Conservation (phyloP, 2,888 invertebrate genomes). For the Apocheima hispidaria region DNA sequence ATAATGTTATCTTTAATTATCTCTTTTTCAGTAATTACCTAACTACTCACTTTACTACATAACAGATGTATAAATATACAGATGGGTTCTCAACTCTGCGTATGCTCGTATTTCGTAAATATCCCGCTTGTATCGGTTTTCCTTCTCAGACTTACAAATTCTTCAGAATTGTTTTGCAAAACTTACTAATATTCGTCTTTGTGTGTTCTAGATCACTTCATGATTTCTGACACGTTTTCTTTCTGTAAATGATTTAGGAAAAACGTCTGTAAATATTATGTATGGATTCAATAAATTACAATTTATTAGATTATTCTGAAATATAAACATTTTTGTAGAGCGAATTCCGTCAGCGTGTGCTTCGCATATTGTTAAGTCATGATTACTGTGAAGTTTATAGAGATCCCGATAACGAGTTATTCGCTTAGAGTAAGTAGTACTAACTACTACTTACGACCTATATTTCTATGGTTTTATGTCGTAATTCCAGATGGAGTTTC, state of each 20-base stretch:
- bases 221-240: neutral
- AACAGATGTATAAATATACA: neutral
- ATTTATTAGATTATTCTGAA: no score
- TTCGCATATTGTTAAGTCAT: slow-evolving; percentile 8
- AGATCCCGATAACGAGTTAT: neutral
- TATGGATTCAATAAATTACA: no score
- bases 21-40: neutral
- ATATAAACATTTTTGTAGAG: neutral
- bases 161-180: slow-evolving; percentile 23
- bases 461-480: slow-evolving; percentile 13
- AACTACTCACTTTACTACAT: no score
- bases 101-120: slow-evolving; percentile 9
- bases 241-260: neutral
- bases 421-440: no score
- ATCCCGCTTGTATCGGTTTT: neutral
- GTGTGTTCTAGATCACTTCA: neutral
- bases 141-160: slow-evolving; percentile 13
- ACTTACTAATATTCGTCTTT: neutral
- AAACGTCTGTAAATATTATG: neutral
- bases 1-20: no score
- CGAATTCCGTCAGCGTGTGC: neutral
- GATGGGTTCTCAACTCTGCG: neutral
- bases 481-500: slow-evolving; percentile 88
- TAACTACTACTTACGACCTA: no score
- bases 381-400: slow-evolving; percentile 6